Evolutionary conservation across 2,888 invertebrate species (phyloP).

Genomic region (Drosophila percnosoma): DNA sequence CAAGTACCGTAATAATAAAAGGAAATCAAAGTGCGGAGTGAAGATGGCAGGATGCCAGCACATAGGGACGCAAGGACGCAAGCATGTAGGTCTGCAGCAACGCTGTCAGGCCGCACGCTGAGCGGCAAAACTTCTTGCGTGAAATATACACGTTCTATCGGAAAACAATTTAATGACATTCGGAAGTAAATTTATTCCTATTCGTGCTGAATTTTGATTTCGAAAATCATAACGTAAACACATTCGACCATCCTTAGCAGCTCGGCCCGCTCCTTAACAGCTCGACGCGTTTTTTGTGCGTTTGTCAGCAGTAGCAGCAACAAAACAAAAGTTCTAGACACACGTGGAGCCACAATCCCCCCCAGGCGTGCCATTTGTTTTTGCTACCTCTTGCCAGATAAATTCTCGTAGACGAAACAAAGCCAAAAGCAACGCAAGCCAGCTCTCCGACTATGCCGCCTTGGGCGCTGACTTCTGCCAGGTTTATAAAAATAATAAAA

Average conservation of each 20-base stretch:
- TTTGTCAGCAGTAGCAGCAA: conserved; percentile 53
- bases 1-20: conserved; percentile 77
- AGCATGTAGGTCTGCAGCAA: background rate
- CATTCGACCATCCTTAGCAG: conserved; percentile 58
- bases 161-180: conserved; percentile 84
- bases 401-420: conserved; percentile 73
- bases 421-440: conserved; percentile 41
- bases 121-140: conserved; percentile 66
- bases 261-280: conserved; percentile 4
- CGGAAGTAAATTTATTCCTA: conserved; percentile 83
- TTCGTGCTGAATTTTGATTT: conserved; percentile 83
- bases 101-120: conserved; percentile 33
- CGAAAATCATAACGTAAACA: conserved; percentile 80
- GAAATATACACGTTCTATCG: conserved; percentile 82
- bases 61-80: background rate
- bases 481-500: conserved; percentile 83
- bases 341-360: conserved; percentile 59
- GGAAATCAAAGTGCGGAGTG: conserved; percentile 61
- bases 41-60: conserved; percentile 35
- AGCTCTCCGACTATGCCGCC: conserved; percentile 12
- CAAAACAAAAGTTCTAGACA: conserved; percentile 37
- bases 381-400: conserved; percentile 72
- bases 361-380: conserved; percentile 74
- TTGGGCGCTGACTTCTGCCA: conserved; percentile 37
- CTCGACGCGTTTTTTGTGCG: conserved; percentile 47